phyloP scores from a whole-genome alignment of 2,888 invertebrate genomes.

The Agonopterix alstromeriana region DNA sequence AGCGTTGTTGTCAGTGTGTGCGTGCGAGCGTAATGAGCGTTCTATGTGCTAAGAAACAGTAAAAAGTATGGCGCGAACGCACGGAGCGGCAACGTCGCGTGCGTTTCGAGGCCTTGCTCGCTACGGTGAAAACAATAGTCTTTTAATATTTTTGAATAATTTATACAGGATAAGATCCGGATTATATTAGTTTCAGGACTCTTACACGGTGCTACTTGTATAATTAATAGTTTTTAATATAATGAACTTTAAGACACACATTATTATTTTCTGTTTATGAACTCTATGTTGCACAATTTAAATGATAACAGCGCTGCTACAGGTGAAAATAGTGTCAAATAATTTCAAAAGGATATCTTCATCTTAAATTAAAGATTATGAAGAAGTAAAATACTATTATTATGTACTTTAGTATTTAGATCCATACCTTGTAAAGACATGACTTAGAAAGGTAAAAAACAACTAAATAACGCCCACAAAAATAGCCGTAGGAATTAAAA shows the following conservation, averaged over 20 bases:
- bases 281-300: too few relatives aligned
- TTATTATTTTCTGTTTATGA: too few relatives aligned
- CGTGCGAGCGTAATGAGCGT: slow-evolving; percentile 68
- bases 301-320: too few relatives aligned
- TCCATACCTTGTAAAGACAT: neutral
- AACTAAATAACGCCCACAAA: slow-evolving; percentile 49
- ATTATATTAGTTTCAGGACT: too few relatives aligned
- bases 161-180: slow-evolving; percentile 17
- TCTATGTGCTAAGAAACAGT: slow-evolving; percentile 78
- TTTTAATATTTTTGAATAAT: slow-evolving; percentile 38
- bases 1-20: slow-evolving; percentile 40
- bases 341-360: too few relatives aligned
- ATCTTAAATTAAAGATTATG: too few relatives aligned
- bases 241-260: too few relatives aligned
- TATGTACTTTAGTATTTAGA: neutral
- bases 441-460: slow-evolving; percentile 16
- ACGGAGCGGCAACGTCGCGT: slow-evolving; percentile 66
- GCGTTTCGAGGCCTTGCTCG: slow-evolving; percentile 60
- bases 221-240: too few relatives aligned
- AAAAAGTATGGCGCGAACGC: slow-evolving; percentile 77
- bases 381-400: too few relatives aligned
- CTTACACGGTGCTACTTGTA: too few relatives aligned
- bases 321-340: too few relatives aligned
- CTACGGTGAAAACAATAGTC: slow-evolving; percentile 68
- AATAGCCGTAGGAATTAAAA: slow-evolving; percentile 56